Evolutionary conservation across 2,797 vertebrate species (phyloP), one percentile per base, ranked within the genome.

Genomic region (Neosilurus hyrtlii): DNA sequence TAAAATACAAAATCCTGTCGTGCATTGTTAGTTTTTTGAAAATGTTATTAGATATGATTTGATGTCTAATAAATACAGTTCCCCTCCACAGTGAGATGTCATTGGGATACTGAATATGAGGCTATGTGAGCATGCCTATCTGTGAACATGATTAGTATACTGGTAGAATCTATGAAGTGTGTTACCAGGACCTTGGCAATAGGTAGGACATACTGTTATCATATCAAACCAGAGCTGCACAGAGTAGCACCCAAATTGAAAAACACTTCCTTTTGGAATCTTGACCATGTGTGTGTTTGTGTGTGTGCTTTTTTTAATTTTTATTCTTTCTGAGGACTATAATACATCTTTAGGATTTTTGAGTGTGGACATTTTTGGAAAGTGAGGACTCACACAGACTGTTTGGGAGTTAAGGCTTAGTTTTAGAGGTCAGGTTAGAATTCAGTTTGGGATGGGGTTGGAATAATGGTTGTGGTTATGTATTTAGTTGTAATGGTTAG

Each of bases 131-230:
- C 57, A 15, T 57, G 18, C 52, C 20, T 63, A 18, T 65, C 15
- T 80, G 62, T 70, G 57, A 80, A 82, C 52, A 72, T 80, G 77
- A 59, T 76, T 75, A 22, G 54, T 63, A 61, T 54, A 51, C 37
- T 77, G 68, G 30, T 54, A 75, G 73, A 79, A 71, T 80, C 57
- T 30, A 57, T 30, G 26, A 63, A n/a, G 9, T n/a, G n/a, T n/a
- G n/a, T n/a, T n/a, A n/a, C n/a, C n/a, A n/a, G 14, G 22, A 63
- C 30, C 30, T 72, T 80, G 83, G 84, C 84, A 80, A 84, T 79
- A 72, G 76, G 79, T 86, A 86, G 89, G 83, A 89, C 81, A 88
- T 73, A 75, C 89, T 89, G 87, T 86, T 87, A 90, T 88, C 84
- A 85, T 81, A 86, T 89, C 84, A 80, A 87, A 82, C 86, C 88